Evolutionary conservation across 2,113 vertebrate species (phyloP), one percentile per base, ranked within the genome.

Genomic region (Neolamprologus kungweensis): DNA sequence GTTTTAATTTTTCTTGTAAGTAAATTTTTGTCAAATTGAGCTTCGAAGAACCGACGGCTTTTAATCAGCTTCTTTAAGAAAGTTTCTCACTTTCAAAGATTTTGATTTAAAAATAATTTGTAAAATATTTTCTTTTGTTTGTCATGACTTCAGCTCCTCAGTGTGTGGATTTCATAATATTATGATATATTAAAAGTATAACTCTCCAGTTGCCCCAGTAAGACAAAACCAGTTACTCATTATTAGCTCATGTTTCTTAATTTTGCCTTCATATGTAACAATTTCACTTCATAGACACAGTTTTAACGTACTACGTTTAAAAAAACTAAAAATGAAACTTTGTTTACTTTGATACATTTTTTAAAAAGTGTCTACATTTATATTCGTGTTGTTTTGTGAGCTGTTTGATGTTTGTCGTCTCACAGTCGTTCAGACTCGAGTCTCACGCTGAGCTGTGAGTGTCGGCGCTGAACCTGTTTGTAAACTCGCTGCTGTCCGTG

Each of bases 231-330:
- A 75, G 23, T 75, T 50, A 7, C 14, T 75, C 16, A 50, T 31
- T 28, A 17, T 47, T 50, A 47, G 16, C 16, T 31, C 71, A 11
- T 1, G 40, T 47, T 28, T 47, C 14, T 28, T 75, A 26, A 45
- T 47, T 75, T 47, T 5, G 14, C 37, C 21, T 26, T 28, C 26
- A 47, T 19, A 12, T 19, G 16, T 75, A 9, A 75, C 7, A 3
- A 13, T 50, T 51, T 51, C 6, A 13, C 26, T n/a, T 51, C 26
- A 33, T 78, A 19, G 28, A 13, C 71, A 50, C 26, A 33, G 26
- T 0, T 31, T 51, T 5, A 28, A 47, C 1, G 9, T 75, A 26
- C 14, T 0, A 1, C 14, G 3, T 45, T 9, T 10, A 12, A 26
- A 31, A 2, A 19, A 50, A 19, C 4, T 75, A n/a, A 37, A 65